These are phyloP conservation scores for Pyxicephalus adspersus DNA, from an alignment of 2,113 vertebrate species.

Conservation along the genomic window DNA sequence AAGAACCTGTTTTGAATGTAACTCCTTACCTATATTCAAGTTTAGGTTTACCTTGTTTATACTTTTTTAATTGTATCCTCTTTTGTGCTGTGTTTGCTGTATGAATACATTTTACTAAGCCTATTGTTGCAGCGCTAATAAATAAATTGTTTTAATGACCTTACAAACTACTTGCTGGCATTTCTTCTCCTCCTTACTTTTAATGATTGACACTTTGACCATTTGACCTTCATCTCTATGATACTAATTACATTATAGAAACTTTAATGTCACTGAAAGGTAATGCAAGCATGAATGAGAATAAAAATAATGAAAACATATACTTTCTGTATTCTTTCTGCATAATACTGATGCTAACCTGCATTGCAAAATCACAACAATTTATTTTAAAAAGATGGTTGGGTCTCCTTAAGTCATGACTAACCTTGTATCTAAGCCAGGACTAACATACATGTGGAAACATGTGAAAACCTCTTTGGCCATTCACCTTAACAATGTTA, in stretches of 20 bases:
- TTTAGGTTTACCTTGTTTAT: neutral
- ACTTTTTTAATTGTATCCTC: neutral
- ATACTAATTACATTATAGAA: neutral
- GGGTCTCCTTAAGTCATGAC: no score
- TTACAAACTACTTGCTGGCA: conserved; percentile 16
- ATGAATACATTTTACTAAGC: neutral
- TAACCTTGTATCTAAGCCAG: no score
- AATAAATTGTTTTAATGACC: conserved; percentile 10
- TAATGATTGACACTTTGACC: neutral
- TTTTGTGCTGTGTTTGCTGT: conserved; percentile 26
- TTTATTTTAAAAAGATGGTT: no score
- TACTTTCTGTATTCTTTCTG: no score
- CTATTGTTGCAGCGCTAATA: conserved; percentile 25
- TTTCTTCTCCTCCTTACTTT: conserved; percentile 20
- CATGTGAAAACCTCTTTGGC: no score
- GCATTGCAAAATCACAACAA: no score
- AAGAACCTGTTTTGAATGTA: no score
- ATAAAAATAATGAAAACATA: neutral
- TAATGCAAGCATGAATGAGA: neutral
- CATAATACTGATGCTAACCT: no score
- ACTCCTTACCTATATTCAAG: no score
- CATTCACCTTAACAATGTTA: no score
- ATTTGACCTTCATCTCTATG: neutral
- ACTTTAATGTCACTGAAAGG: neutral
- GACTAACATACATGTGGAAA: no score